Percentiles rank a stretch among this genome's conserved stretches.
Conservation (phyloP, 1,140 invertebrate species). For the Pseudomyrmex sp. region DNA sequence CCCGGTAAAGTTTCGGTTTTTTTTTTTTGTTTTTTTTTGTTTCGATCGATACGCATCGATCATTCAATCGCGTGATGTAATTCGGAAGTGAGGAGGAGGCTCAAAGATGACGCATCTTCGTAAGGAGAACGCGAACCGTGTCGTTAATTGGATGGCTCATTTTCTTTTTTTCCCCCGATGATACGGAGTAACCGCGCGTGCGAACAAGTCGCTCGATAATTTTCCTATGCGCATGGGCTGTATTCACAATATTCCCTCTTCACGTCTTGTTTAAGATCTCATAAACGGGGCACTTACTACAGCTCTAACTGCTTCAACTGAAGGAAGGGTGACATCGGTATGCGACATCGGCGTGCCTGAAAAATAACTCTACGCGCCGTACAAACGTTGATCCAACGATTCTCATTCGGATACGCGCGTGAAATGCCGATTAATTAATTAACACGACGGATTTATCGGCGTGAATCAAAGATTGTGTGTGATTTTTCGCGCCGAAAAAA, state of each 20-base stretch:
- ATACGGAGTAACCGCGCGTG: constrained; percentile 31
- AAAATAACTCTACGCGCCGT: constrained; percentile 48
- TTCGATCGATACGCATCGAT: no score
- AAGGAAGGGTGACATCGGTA: constrained; percentile 60
- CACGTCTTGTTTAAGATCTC: constrained; percentile 73
- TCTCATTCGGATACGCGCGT: background rate
- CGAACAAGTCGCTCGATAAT: constrained; percentile 60
- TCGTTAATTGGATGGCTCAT: constrained; percentile 8
- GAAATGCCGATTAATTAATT: constrained; percentile 9
- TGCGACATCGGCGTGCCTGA: constrained; percentile 35
- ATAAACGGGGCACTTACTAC: constrained; percentile 68
- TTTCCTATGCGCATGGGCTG: constrained; percentile 48
- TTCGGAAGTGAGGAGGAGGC: no score
- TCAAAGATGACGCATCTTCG: background rate
- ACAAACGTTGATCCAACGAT: constrained; percentile 11
- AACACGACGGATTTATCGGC: background rate
- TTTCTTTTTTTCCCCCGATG: background rate
- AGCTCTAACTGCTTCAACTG: constrained; percentile 60
- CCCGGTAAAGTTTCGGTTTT: background rate
- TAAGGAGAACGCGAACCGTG: constrained; percentile 1
- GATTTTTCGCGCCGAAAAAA: background rate
- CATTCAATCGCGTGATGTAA: no score
- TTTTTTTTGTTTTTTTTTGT: no score
- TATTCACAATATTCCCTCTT: constrained; percentile 70
- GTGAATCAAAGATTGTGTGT: background rate